These are phyloP conservation scores for Medauroidea extradentata DNA, from an alignment of 1,140 invertebrate species.

Conservation along the genomic window DNA sequence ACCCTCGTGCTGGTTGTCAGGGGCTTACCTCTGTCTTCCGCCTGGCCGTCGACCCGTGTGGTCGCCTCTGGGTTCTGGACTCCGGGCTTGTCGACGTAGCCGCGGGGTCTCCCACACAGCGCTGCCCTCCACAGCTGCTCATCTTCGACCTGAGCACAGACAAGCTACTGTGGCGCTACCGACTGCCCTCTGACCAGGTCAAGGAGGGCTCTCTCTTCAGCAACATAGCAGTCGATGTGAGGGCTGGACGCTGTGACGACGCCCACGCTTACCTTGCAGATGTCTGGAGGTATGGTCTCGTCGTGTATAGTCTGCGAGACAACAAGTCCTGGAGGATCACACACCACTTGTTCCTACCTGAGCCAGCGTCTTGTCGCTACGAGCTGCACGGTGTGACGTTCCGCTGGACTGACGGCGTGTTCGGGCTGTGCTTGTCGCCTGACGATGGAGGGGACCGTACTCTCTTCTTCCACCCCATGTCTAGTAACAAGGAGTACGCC, in stretches of 20 bases:
- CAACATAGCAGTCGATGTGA: slow-evolving; percentile 66
- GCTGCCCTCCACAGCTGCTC: slow-evolving; percentile 1
- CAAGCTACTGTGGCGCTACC: slow-evolving; percentile 47
- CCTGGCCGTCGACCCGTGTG: slow-evolving; percentile 65
- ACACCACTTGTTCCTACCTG: slow-evolving; percentile 70
- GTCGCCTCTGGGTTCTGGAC: slow-evolving; percentile 66
- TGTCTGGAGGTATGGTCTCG: slow-evolving; percentile 60
- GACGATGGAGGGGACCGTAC: slow-evolving; percentile 50
- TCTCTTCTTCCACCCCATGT: slow-evolving; percentile 70
- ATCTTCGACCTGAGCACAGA: slow-evolving; percentile 46
- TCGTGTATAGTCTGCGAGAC: slow-evolving; percentile 50
- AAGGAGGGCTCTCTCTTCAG: slow-evolving; percentile 68
- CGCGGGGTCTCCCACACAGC: neutral
- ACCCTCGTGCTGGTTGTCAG: neutral
- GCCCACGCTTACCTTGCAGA: slow-evolving; percentile 66
- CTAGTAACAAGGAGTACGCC: slow-evolving; percentile 68
- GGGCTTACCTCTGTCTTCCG: slow-evolving; percentile 56
- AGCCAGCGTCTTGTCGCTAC: slow-evolving; percentile 60
- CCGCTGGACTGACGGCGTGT: slow-evolving; percentile 77
- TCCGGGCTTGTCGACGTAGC: slow-evolving; percentile 56
- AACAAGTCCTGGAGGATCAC: slow-evolving; percentile 64
- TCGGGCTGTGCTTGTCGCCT: slow-evolving; percentile 65
- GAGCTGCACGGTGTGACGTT: slow-evolving; percentile 67
- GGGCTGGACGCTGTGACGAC: slow-evolving; percentile 56
- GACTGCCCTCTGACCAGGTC: slow-evolving; percentile 54